Evolutionary conservation across 2,113 vertebrate species (phyloP).

Genomic region (Pimephales promelas): DNA sequence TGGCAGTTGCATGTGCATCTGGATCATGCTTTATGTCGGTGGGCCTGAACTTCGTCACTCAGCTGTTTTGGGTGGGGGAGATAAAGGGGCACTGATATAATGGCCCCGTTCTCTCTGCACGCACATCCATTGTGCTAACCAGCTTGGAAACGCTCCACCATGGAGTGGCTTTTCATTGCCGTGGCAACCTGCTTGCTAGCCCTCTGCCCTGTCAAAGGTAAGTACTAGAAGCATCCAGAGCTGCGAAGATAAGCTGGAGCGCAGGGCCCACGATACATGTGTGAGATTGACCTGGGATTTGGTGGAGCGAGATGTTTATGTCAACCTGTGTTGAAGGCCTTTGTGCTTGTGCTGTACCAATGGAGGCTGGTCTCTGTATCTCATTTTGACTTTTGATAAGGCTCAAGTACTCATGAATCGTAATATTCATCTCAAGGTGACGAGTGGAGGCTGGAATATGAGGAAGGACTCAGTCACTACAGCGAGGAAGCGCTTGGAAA

Average conservation of each 20-base stretch:
- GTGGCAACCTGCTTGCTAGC: constrained; percentile 72
- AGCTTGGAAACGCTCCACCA: constrained; percentile 60
- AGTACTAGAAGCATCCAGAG: constrained; percentile 69
- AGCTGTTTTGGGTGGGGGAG: constrained; percentile 53
- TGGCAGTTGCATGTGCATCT: constrained; percentile 19
- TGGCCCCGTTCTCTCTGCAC: constrained; percentile 51
- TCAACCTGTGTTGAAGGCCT: constrained; percentile 12
- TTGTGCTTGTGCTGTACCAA: not conserved
- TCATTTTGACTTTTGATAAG: constrained; percentile 43
- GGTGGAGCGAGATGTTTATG: not conserved
- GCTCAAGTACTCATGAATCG: not conserved
- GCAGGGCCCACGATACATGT: constrained; percentile 5
- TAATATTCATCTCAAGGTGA: constrained; percentile 62
- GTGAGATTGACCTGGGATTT: constrained; percentile 17
- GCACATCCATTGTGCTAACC: constrained; percentile 64
- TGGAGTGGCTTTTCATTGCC: constrained; percentile 74
- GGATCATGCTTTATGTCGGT: constrained; percentile 52
- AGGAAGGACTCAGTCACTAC: constrained; percentile 72
- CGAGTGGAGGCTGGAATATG: constrained; percentile 75
- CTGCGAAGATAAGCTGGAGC: constrained; percentile 32
- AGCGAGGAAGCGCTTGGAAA: constrained; percentile 69
- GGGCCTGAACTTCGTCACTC: constrained; percentile 63
- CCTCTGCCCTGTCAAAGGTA: constrained; percentile 74
- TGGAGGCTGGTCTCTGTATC: constrained; percentile 37
- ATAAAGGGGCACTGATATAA: constrained; percentile 59